phyloP scores from a whole-genome alignment of 2,888 invertebrate genomes.

The Dichetophora obliterata region DNA sequence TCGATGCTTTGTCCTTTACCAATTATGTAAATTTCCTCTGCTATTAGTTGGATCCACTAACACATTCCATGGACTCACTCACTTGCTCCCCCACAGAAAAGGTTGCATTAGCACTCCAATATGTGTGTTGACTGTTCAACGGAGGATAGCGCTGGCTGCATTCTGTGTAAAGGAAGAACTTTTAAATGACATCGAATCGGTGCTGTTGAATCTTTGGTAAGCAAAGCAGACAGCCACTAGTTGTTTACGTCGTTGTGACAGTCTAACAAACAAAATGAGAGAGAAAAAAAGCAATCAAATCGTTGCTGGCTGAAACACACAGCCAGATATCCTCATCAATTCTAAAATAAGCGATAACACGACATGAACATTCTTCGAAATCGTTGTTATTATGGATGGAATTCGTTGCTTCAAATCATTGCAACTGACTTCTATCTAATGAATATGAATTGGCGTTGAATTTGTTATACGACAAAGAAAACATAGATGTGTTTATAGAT shows the following conservation, averaged over 20 bases:
- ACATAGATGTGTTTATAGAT: not conserved
- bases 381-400: not conserved
- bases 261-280: not conserved
- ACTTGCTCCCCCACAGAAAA: not conserved
- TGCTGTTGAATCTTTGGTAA: too few relatives aligned
- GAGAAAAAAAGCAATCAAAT: not conserved
- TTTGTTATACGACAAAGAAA: not conserved
- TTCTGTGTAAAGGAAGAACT: not conserved
- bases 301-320: not conserved
- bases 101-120: too few relatives aligned
- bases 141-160: not conserved
- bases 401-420: not conserved
- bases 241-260: not conserved
- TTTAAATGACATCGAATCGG: too few relatives aligned
- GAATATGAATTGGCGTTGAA: not conserved
- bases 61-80: not conserved
- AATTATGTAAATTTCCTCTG: slow-evolving; percentile 33
- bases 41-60: not conserved
- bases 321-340: not conserved
- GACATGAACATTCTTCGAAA: not conserved
- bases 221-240: not conserved
- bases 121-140: too few relatives aligned
- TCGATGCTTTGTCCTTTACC: slow-evolving; percentile 27
- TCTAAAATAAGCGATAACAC: slow-evolving; percentile 10
- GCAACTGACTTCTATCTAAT: not conserved